These are phyloP conservation scores for Centropus unirufus DNA, from an alignment of 2,113 vertebrate species.

Conservation along the genomic window DNA sequence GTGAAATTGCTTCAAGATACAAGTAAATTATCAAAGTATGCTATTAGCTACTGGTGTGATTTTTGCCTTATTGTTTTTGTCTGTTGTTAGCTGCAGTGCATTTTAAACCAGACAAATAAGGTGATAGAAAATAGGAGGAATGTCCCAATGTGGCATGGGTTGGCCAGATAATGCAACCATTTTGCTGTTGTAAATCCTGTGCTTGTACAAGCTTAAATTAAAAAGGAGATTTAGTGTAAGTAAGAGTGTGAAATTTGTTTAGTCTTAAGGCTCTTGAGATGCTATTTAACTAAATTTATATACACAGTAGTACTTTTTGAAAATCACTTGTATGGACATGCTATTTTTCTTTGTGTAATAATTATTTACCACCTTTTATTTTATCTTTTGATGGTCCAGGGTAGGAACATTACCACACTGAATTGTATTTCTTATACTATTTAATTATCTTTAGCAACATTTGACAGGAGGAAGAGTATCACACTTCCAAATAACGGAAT, in stretches of 20 bases:
- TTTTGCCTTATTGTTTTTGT: conserved; percentile 10
- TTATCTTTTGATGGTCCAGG: not conserved
- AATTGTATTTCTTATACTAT: not conserved
- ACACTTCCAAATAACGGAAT: not conserved
- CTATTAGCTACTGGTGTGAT: not conserved
- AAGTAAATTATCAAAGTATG: not conserved
- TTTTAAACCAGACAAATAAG: not conserved
- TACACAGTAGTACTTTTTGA: not conserved
- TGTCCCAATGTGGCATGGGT: not conserved
- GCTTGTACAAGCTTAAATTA: not conserved
- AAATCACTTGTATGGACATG: not conserved
- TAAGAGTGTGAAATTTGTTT: not conserved
- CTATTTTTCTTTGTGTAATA: not conserved
- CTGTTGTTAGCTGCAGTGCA: not conserved
- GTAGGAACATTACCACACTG: not conserved
- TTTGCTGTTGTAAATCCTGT: not conserved
- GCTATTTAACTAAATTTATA: not conserved
- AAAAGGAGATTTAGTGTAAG: not conserved
- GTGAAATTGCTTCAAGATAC: not conserved
- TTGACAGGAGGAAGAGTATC: not conserved
- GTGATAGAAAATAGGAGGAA: not conserved
- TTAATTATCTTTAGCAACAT: not conserved
- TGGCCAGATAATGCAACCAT: not conserved
- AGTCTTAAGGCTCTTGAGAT: not conserved
- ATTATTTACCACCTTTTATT: not conserved